Evolutionary conservation across 92 coral and sea anemone species (phyloP), one percentile per base, ranked within the genome.

Genomic region (Virgularia gustaviana): DNA sequence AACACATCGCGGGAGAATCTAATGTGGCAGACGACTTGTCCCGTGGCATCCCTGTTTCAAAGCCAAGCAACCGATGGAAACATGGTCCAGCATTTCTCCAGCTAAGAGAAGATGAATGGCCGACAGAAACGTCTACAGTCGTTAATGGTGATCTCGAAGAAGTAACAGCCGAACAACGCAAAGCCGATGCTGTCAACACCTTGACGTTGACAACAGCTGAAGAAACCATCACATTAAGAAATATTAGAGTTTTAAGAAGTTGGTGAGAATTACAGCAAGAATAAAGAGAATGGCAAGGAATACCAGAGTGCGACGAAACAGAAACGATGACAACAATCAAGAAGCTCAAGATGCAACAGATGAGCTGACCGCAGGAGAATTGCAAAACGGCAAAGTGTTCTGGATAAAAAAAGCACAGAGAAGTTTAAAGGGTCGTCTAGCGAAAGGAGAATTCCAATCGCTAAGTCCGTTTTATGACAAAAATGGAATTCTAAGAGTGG

Each of bases 21-120:
- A 85, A 80, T 27, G 82, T 62, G 6, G 85, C 82, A 35, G 85
- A 85, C 37, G 85, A 85, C 8, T 73, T 76, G 35, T 75, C 85
- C 10, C 53, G 79, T 16, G 85, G 82, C 0, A 70, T 80, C 6
- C 7, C 83, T 22, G 83, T 52, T 2, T 36, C 60, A 37, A 76
- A 81, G 36, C 53, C 81, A 27, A 71, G 20, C n/a, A 36, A 56
- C 16, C 76, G 83, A 45, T 85, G 86, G 83, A 32, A n/a, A 3
- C 61, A 83, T 6, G 84, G 81, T 10, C 81, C 81, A 31, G 71
- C 72, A 41, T 79, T 83, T 55, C 85, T 79, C 0, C 25, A 35
- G 27, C 77, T 31, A 8, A 47, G 77, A 1, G 81, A 83, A 55
- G 57, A 34, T 0, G 62, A 83, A 6, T 79, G 77, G 84, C 81